These are phyloP conservation scores for Listrodromus nycthemerus DNA, from an alignment of 2,888 invertebrate genomes.

Conservation along the genomic window DNA sequence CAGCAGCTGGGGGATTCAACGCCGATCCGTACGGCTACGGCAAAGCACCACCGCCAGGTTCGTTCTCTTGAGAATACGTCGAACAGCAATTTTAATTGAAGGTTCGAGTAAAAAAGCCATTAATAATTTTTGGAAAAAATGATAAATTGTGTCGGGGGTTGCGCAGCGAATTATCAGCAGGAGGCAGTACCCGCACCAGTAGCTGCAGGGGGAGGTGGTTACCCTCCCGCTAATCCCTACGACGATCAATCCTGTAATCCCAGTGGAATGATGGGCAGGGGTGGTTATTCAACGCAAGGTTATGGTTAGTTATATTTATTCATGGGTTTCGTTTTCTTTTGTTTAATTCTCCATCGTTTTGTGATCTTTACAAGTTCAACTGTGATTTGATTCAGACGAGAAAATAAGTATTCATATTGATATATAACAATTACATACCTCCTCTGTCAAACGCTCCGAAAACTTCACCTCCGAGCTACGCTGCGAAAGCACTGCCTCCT, in stretches of 20 bases:
- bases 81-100: conserved; percentile 27
- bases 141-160: conserved; percentile 59
- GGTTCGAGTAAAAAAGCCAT: conserved; percentile 23
- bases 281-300: conserved; percentile 80
- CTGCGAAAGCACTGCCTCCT: conserved; percentile 76
- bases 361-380: conserved; percentile 59
- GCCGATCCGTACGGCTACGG: conserved; percentile 83
- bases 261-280: conserved; percentile 78
- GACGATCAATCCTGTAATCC: conserved; percentile 79
- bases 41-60: conserved; percentile 82
- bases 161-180: conserved; percentile 80
- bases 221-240: conserved; percentile 79
- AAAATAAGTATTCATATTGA: conserved; percentile 63
- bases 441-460: background rate
- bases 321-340: conserved; percentile 48
- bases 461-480: conserved; percentile 45
- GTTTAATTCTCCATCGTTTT: conserved; percentile 42
- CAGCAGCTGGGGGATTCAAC: conserved; percentile 79
- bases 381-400: conserved; percentile 72
- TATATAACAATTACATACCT: background rate
- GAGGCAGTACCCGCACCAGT: conserved; percentile 78
- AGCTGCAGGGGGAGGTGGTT: conserved; percentile 78
- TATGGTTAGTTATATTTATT: conserved; percentile 78
- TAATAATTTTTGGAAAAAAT: conserved; percentile 24
- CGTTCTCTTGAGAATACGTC: conserved; percentile 57